Evolutionary conservation across 2,113 vertebrate species (phyloP).

Genomic region (Noctilio leporinus): DNA sequence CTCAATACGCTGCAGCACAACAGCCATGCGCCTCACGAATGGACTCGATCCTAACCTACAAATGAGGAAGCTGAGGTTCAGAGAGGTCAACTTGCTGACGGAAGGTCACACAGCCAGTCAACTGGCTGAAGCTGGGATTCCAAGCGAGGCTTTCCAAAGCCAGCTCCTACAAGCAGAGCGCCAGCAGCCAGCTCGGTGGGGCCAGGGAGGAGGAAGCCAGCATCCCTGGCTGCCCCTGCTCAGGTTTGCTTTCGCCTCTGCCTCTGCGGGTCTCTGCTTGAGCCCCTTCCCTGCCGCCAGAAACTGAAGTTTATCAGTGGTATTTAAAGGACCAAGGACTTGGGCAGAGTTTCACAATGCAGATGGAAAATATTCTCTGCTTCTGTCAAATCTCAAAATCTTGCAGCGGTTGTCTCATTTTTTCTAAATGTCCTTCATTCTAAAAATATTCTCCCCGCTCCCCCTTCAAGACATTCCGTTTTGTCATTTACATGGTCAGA

Average conservation of each 20-base stretch:
- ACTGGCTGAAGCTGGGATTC: neutral
- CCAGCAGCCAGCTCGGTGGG: neutral
- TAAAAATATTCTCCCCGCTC: slow-evolving; percentile 34
- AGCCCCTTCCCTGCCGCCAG: slow-evolving; percentile 24
- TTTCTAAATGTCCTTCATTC: neutral
- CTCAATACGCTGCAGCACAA: neutral
- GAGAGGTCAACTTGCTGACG: neutral
- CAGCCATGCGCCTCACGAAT: neutral
- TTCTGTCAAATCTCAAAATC: slow-evolving; percentile 66
- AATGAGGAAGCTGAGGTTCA: neutral
- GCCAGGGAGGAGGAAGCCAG: neutral
- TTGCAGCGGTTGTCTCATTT: slow-evolving; percentile 27
- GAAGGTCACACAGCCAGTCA: neutral
- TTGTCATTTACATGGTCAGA: neutral
- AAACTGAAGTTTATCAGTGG: slow-evolving; percentile 65
- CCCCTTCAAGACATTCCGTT: slow-evolving; percentile 21
- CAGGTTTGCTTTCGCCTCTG: slow-evolving; percentile 67
- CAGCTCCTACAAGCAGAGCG: neutral
- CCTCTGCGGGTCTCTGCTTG: slow-evolving; percentile 11
- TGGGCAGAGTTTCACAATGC: slow-evolving; percentile 47
- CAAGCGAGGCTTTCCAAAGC: neutral
- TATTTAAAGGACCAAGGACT: slow-evolving; percentile 52
- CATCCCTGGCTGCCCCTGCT: neutral
- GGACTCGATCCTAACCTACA: neutral
- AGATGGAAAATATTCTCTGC: slow-evolving; percentile 32